These are phyloP conservation scores for Callosobruchus maculatus DNA, from an alignment of 2,888 invertebrate species.

Conservation along the genomic window DNA sequence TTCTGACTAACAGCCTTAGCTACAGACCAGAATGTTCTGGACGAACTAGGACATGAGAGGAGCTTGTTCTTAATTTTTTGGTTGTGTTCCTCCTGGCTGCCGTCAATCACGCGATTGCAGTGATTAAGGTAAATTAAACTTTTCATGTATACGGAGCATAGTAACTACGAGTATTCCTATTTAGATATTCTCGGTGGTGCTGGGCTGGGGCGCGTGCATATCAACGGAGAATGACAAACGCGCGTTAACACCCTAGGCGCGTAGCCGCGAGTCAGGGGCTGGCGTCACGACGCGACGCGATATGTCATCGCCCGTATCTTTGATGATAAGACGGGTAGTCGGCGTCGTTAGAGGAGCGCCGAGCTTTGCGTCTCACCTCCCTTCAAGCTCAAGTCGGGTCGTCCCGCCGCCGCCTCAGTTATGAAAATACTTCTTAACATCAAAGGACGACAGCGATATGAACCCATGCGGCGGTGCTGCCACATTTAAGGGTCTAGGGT, in stretches of 20 bases:
- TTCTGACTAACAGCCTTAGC: too few species aligned
- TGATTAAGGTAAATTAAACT: too few species aligned
- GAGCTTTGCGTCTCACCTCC: not conserved
- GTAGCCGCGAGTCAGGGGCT: not conserved
- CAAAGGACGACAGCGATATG: not conserved
- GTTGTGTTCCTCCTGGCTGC: too few species aligned
- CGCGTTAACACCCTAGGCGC: not conserved
- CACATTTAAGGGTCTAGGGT: too few species aligned
- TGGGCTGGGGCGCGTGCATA: not conserved
- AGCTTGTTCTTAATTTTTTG: too few species aligned
- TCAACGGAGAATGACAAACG: not conserved
- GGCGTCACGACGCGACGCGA: too few species aligned
- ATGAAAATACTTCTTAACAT: not conserved
- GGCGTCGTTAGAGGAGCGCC: too few species aligned
- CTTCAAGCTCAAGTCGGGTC: not conserved
- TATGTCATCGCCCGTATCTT: not conserved
- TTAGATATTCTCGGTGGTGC: not conserved
- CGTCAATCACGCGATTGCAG: too few species aligned
- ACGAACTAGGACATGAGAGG: too few species aligned
- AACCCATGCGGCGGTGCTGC: not conserved
- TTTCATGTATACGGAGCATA: too few species aligned
- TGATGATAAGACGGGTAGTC: not conserved
- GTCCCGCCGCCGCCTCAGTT: not conserved
- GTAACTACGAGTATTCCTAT: too few species aligned
- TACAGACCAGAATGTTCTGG: too few species aligned